Evolutionary conservation across 2,888 invertebrate species (phyloP), one percentile per base, ranked within the genome.

Genomic region (Camponotus fellah): DNA sequence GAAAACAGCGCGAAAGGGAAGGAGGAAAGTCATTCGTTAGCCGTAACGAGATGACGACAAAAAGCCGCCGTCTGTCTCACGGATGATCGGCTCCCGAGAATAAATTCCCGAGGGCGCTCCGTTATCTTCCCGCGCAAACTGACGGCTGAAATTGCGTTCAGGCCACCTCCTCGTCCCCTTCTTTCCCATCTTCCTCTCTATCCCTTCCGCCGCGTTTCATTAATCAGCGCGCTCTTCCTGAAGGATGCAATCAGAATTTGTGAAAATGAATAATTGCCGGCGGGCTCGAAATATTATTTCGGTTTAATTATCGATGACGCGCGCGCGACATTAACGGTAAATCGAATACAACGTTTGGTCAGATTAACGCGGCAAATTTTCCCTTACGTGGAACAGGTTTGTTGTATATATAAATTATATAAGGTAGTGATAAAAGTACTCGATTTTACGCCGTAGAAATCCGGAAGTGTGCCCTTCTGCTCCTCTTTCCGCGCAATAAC

Each of bases 131-230:
- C 71, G 68, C 75, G 65, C 34, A 66, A 72, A 84, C 71, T 81
- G 81, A 85, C 85, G 86, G 85, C 79, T 72, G 86, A 84, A 90
- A 89, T 89, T 89, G 80, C 87, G 82, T 82, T 86, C 86, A 82
- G 69, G 79, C 82, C 77, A 82, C n/a, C 40, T 21, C 34, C 12
- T 12, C 46, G 10, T 17, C 14, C 32, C 21, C 21, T 56, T 21
- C 17, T 37, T 65, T 3, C 65, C 26, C 3, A 10, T 26, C 46
- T 17, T 58, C 37, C 46, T 21, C 8, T 66, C 60, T 37, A 49
- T 71, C 71, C 46, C 21, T 14, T 58, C 34, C 49, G 64, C 66
- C 26, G 49, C 64, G 68, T 85, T 87, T 85, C 88, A 88, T 88
- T 88, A 88, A 88, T 89, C 88, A 89, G 80, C 58, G 32, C 56